Conservation (phyloP, 1,140 invertebrate genomes). For the Orchestia grillus region DNA sequence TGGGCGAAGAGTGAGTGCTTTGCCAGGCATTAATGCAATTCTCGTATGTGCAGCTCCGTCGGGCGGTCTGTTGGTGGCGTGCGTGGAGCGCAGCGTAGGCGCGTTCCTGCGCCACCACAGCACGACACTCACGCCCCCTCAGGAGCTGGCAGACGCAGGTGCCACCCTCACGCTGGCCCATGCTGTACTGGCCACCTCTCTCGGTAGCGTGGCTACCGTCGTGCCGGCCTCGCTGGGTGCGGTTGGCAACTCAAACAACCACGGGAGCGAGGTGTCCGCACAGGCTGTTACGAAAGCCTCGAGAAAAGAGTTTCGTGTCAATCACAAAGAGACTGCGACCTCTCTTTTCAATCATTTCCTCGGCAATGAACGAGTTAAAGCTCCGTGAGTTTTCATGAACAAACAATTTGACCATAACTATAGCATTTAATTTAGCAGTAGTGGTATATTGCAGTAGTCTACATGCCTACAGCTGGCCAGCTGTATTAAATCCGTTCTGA, state of each 20-base stretch:
- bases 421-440: not conserved
- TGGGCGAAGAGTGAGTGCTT: not conserved
- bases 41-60: not conserved
- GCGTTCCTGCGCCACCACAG: slow-evolving; percentile 57
- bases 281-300: not conserved
- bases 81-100: slow-evolving; percentile 33
- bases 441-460: not conserved
- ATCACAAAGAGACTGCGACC: slow-evolving; percentile 57
- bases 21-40: not conserved
- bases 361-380: slow-evolving; percentile 61
- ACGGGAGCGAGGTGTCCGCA: not conserved
- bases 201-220: not conserved
- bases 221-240: not conserved
- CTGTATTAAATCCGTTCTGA: not conserved
- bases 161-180: slow-evolving; percentile 61
- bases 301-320: not conserved
- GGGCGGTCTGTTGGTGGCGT: not conserved
- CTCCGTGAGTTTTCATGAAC: slow-evolving; percentile 56
- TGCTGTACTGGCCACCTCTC: not conserved
- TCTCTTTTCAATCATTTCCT: slow-evolving; percentile 60
- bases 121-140: slow-evolving; percentile 59
- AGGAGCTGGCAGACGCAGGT: slow-evolving; percentile 53
- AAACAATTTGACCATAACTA: not conserved
- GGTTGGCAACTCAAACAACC: not conserved
- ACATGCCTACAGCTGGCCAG: not conserved